A percentile compares a stretch with the other conserved stretches of the same genome.
phyloP scores from a whole-genome alignment of 1,140 invertebrate genomes.

The Drosophila pachea region DNA sequence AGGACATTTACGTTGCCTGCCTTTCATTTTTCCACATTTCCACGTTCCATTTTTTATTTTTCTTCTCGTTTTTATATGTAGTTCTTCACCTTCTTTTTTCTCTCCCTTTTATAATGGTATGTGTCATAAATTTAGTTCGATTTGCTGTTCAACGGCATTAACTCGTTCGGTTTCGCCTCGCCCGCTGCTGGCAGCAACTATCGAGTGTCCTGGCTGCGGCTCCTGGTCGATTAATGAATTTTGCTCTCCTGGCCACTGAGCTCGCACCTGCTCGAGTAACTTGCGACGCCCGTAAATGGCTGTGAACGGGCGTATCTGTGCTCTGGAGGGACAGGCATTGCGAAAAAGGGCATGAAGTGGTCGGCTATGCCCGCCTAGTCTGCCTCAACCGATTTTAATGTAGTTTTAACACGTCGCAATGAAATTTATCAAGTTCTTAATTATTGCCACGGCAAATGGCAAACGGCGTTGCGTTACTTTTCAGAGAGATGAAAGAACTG shows the following conservation, averaged over 20 bases:
- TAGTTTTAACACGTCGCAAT: slow-evolving; percentile 63
- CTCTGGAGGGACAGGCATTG: neutral
- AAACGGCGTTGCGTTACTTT: slow-evolving; percentile 28
- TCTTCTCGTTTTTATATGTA: slow-evolving; percentile 21
- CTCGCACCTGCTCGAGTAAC: slow-evolving; percentile 49
- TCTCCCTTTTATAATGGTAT: slow-evolving; percentile 37
- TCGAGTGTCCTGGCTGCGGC: slow-evolving; percentile 13
- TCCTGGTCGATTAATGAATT: slow-evolving; percentile 33
- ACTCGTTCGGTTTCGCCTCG: slow-evolving; percentile 36
- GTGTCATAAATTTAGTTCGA: slow-evolving; percentile 78
- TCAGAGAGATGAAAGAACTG: neutral
- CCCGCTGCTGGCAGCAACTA: slow-evolving; percentile 23
- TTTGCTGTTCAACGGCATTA: slow-evolving; percentile 75
- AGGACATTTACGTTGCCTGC: slow-evolving; percentile 64
- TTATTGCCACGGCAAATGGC: slow-evolving; percentile 43
- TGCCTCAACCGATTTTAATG: slow-evolving; percentile 40
- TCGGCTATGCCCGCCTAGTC: neutral
- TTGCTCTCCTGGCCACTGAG: slow-evolving; percentile 11
- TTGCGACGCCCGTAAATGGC: slow-evolving; percentile 61
- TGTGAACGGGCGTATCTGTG: no score
- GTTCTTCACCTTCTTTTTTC: slow-evolving; percentile 36
- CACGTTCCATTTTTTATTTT: neutral
- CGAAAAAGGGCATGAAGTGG: neutral
- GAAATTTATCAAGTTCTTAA: slow-evolving; percentile 69
- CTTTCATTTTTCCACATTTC: slow-evolving; percentile 27